phyloP scores from a whole-genome alignment of 2,113 vertebrate genomes.

The Pseudopodoces humilis region DNA sequence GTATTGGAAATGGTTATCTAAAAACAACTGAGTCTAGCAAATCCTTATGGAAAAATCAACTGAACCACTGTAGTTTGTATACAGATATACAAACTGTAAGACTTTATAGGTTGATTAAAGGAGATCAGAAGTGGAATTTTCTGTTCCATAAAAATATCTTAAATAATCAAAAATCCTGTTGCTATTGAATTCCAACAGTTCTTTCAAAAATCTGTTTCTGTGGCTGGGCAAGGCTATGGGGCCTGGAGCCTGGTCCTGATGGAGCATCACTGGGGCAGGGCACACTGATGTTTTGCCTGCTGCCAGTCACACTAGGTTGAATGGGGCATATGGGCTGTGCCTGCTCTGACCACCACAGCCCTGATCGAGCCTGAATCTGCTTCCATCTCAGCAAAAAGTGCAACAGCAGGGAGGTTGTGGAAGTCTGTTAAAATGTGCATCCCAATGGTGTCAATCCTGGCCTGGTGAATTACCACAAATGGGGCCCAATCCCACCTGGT shows the following conservation, averaged over 20 bases:
- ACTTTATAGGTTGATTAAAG: neutral
- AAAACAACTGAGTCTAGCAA: neutral
- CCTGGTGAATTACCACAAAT: neutral
- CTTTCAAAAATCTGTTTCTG: neutral
- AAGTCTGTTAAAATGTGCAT: neutral
- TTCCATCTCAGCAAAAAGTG: neutral
- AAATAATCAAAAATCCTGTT: neutral
- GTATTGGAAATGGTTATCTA: neutral
- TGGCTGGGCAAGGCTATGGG: neutral
- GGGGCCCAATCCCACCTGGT: rapidly evolving
- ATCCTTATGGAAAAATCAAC: neutral
- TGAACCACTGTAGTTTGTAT: neutral
- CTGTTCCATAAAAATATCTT: neutral
- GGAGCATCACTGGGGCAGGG: rapidly evolving
- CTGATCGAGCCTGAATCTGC: neutral
- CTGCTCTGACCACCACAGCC: neutral
- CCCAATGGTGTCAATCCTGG: neutral
- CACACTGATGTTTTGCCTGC: neutral
- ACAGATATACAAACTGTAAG: neutral
- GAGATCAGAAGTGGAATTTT: neutral
- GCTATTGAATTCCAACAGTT: neutral
- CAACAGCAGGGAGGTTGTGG: neutral
- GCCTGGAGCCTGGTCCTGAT: neutral
- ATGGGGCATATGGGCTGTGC: neutral
- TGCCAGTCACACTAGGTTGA: rapidly evolving